Conservation (phyloP, 2,113 vertebrate species). For the Pollimyrus isidori region DNA sequence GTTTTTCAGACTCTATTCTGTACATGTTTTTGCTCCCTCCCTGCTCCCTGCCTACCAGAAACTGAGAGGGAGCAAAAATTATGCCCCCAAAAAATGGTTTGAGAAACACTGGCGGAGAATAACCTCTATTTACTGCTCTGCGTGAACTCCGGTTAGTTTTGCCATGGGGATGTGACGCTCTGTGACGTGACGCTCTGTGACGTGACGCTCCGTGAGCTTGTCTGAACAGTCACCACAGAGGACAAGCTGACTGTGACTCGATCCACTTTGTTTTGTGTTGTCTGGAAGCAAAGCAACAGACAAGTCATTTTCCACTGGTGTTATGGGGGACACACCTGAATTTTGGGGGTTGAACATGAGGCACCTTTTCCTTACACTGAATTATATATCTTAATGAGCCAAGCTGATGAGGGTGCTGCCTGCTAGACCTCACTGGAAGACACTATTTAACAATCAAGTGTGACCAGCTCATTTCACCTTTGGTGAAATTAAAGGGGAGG, state of each 20-base stretch:
- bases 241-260: background rate
- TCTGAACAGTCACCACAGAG: background rate
- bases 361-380: background rate
- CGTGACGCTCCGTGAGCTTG: background rate
- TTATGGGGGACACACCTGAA: background rate
- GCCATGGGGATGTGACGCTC: background rate
- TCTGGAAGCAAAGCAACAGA: background rate
- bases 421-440: background rate
- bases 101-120: background rate
- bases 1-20: background rate
- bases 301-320: background rate
- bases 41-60: background rate
- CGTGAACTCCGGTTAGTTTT: background rate
- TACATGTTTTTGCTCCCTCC: background rate
- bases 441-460: background rate
- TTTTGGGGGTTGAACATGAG: background rate
- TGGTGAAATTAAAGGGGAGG: background rate
- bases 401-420: background rate
- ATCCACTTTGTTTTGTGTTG: background rate
- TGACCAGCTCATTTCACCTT: background rate
- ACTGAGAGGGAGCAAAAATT: background rate
- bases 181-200: background rate
- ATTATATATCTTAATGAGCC: background rate
- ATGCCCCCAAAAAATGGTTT: background rate
- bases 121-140: background rate